Conservation (phyloP, 2,888 invertebrate species). For the Hymenopus coronatus region DNA sequence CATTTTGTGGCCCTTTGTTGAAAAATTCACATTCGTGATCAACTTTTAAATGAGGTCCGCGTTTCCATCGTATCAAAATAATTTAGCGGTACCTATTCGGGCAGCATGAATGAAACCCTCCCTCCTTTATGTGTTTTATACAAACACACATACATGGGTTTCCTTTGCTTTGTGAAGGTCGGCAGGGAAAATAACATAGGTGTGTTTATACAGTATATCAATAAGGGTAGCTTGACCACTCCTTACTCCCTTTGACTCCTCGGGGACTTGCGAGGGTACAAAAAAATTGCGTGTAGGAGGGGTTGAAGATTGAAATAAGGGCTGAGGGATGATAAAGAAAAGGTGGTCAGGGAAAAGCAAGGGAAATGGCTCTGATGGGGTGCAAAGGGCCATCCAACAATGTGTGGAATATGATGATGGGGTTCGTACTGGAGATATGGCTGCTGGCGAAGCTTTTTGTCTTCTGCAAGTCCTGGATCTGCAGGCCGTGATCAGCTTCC, state of each 20-base stretch:
- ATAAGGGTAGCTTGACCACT: conserved; percentile 42
- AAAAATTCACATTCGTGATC: not conserved
- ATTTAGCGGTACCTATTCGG: not conserved
- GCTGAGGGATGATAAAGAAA: not conserved
- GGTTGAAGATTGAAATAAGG: conserved; percentile 16
- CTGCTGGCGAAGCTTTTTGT: not conserved
- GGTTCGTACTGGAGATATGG: not conserved
- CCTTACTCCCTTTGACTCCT: conserved; percentile 4
- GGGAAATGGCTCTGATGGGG: not conserved
- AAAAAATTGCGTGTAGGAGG: not conserved
- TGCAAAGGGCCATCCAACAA: not conserved
- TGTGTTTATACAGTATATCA: conserved; percentile 52
- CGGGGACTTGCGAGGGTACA: not conserved
- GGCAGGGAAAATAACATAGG: conserved; percentile 24
- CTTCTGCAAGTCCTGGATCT: not conserved
- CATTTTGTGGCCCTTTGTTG: not conserved
- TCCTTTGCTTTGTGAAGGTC: not conserved
- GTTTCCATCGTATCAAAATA: not conserved
- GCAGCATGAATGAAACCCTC: not conserved
- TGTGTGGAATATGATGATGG: not conserved
- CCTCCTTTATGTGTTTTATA: not conserved
- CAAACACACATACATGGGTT: not conserved
- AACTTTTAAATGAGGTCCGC: not conserved
- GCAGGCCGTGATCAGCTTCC: too few relatives aligned
- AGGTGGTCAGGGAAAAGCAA: not conserved